phyloP scores from a whole-genome alignment of 2,888 invertebrate genomes.

The Petrolisthes manimaculis region DNA sequence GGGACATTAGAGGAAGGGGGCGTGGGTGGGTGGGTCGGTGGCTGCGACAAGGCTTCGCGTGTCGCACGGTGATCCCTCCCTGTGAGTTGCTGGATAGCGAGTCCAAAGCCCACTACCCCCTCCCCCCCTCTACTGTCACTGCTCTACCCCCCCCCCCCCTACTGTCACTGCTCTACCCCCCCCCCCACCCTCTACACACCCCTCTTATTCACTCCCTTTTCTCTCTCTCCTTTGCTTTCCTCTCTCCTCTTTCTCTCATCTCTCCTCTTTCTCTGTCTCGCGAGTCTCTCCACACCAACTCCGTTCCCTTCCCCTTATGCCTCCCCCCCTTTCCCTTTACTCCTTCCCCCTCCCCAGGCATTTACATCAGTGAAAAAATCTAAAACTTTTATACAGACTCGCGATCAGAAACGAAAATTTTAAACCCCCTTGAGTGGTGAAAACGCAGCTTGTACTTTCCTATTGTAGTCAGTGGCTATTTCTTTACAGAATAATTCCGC shows the following conservation, averaged over 20 bases:
- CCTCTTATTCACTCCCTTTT: no score
- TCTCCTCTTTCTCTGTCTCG: no score
- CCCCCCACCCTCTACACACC: no score
- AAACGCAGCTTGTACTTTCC: neutral
- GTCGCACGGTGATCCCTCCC: slow-evolving; percentile 19
- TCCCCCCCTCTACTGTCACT: no score
- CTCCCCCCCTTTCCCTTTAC: no score
- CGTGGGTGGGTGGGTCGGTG: no score
- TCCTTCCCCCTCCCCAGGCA: neutral
- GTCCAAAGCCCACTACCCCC: neutral
- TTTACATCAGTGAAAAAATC: neutral
- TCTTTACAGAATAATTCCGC: slow-evolving; percentile 1
- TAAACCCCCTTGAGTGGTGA: neutral
- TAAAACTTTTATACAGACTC: neutral
- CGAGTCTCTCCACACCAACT: no score
- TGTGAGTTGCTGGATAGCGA: slow-evolving; percentile 36
- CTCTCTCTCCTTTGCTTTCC: no score
- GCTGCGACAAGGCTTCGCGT: slow-evolving; percentile 20
- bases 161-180: no score
- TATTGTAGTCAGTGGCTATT: neutral
- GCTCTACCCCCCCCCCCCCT: no score
- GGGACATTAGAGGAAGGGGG: neutral
- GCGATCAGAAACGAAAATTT: slow-evolving; percentile 8
- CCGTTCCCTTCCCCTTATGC: no score
- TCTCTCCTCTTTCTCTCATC: no score